Percentiles rank a stretch among this genome's conserved stretches.
Evolutionary conservation across 2,113 vertebrate species (phyloP).

Genomic region (Megaleporinus macrocephalus): DNA sequence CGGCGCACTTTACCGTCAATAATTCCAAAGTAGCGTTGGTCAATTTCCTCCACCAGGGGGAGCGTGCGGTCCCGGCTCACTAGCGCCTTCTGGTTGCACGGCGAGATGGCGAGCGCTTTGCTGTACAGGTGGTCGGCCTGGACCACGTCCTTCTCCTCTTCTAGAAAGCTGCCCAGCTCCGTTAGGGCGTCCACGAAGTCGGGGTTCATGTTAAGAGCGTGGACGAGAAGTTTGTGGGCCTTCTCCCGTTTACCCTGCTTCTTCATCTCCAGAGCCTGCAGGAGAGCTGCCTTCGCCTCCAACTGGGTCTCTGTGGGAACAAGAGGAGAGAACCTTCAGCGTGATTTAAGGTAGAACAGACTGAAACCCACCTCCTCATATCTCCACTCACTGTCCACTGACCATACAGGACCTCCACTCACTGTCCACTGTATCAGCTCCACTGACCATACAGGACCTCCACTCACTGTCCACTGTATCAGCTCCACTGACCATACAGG

Average conservation of each 20-base stretch:
- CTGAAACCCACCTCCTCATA: too few relatives aligned
- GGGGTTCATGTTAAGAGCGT: constrained; percentile 92
- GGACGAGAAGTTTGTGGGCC: constrained; percentile 90
- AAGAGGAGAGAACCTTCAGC: too few relatives aligned
- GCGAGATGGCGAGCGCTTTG: constrained; percentile 88
- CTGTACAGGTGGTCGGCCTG: constrained; percentile 94
- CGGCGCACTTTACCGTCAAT: constrained; percentile 94
- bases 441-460: too few relatives aligned
- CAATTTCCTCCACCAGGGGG: constrained; percentile 94
- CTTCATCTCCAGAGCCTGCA: constrained; percentile 95
- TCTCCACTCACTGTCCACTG: too few relatives aligned
- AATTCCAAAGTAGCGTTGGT: constrained; percentile 91
- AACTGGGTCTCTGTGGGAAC: constrained; percentile 81
- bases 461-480: too few relatives aligned
- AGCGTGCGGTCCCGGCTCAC: constrained; percentile 89
- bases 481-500: too few relatives aligned
- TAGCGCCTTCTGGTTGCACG: constrained; percentile 88
- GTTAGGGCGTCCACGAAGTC: constrained; percentile 91
- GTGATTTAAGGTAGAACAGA: too few relatives aligned
- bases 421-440: too few relatives aligned
- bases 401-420: too few relatives aligned
- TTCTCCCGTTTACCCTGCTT: constrained; percentile 91
- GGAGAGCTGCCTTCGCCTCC: constrained; percentile 90
- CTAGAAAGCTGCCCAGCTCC: constrained; percentile 91
- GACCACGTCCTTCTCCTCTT: constrained; percentile 95